These are phyloP conservation scores for Plemyria rubiginata DNA, from an alignment of 2,888 invertebrate species.

Conservation along the genomic window DNA sequence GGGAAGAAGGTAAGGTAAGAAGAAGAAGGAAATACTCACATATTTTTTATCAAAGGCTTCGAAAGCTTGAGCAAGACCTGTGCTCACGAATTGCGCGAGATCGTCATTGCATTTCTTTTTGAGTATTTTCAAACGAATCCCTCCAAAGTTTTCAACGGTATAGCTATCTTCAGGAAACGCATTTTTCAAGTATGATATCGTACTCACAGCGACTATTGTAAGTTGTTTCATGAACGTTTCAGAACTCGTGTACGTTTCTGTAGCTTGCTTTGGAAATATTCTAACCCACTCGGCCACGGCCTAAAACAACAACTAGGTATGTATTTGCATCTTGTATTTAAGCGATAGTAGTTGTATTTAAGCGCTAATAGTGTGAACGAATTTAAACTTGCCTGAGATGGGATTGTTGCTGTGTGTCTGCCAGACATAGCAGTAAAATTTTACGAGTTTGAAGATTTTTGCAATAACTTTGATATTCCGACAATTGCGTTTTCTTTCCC, in stretches of 20 bases:
- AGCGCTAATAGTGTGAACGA: no score
- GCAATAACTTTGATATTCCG: no score
- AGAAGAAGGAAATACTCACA: constrained; percentile 52
- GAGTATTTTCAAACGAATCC: constrained; percentile 59
- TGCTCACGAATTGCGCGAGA: constrained; percentile 66
- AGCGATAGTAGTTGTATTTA: no score
- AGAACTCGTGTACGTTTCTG: constrained; percentile 69
- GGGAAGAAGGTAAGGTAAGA: no score
- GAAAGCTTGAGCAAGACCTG: constrained; percentile 65
- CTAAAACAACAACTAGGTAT: constrained; percentile 41
- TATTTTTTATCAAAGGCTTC: constrained; percentile 77
- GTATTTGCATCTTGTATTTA: no score
- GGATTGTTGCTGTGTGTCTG: constrained; percentile 43
- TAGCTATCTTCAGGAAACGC: constrained; percentile 65
- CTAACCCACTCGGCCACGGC: constrained; percentile 64
- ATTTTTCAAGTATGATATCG: constrained; percentile 65
- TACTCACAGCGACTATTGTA: constrained; percentile 68
- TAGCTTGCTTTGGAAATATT: constrained; percentile 64
- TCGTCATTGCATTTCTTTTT: constrained; percentile 67
- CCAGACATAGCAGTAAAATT: constrained; percentile 9
- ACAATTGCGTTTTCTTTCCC: no score
- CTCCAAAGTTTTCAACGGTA: constrained; percentile 58
- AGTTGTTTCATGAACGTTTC: constrained; percentile 73
- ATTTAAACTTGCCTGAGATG: constrained; percentile 48
- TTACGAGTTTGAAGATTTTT: neutral